Percentiles rank a stretch among this genome's conserved stretches.
Evolutionary conservation across 1,140 invertebrate species (phyloP).

Genomic region (Planococcus citri): DNA sequence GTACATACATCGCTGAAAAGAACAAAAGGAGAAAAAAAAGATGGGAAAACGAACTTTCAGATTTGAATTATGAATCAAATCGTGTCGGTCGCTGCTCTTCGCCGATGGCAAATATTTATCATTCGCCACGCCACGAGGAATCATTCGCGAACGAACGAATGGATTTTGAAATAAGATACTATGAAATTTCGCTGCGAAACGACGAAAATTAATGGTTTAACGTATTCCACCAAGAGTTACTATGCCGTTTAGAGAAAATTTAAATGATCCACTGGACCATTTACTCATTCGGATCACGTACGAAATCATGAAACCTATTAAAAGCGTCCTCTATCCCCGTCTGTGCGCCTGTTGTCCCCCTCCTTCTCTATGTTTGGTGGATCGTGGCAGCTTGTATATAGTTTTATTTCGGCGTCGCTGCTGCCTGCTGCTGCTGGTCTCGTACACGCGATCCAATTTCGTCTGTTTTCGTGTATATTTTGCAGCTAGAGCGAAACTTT

Average conservation of each 20-base stretch:
- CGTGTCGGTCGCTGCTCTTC: too few relatives aligned
- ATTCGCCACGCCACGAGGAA: background rate
- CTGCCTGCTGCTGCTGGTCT: background rate
- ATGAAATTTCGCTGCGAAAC: background rate
- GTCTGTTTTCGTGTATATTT: background rate
- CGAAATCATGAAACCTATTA: slow-evolving; percentile 7
- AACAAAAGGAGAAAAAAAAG: too few relatives aligned
- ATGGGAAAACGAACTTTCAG: too few relatives aligned
- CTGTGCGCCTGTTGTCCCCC: too few relatives aligned
- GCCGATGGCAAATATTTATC: background rate
- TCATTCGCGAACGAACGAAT: background rate
- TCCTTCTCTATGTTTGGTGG: too few relatives aligned
- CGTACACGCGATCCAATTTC: background rate
- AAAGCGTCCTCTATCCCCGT: background rate
- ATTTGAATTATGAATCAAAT: too few relatives aligned
- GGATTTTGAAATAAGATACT: background rate
- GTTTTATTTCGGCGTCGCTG: background rate
- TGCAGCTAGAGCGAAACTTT: background rate
- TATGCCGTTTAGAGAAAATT: background rate
- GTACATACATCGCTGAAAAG: too few relatives aligned
- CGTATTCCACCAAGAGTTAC: slow-evolving; percentile 4
- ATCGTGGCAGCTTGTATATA: background rate
- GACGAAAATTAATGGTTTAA: slow-evolving; percentile 4
- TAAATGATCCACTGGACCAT: background rate
- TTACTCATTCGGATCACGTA: background rate